Evolutionary conservation across 2,888 invertebrate species (phyloP), one percentile per base, ranked within the genome.

Genomic region (Rapana venosa): DNA sequence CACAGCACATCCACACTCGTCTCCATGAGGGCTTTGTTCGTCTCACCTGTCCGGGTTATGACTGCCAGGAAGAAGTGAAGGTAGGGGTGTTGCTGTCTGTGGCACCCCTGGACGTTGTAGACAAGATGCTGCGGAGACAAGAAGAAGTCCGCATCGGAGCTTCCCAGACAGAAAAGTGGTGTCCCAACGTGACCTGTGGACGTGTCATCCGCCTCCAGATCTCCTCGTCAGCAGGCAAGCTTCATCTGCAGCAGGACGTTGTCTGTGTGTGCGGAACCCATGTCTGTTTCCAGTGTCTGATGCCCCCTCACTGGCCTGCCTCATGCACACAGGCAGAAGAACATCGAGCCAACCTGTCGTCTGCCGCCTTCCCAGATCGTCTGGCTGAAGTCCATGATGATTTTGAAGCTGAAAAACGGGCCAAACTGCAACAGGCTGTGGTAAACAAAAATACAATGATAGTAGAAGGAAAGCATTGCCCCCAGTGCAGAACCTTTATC

Each of bases 251-350:
- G 85, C 89, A 89, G 36, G 90, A 90, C 47, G 88, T 91, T 6
- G 81, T 89, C 0, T 92, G 92, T 81, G 74, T 84, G 20, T 92
- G 92, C 87, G 92, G 92, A 0, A 22, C 66, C 0, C 89, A 90
- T 22, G 88, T 92, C 36, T 92, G 92, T 61, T 92, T 92, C 88
- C n/a, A 84, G n/a, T 92, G 92, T 77, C 66, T 92, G 66, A 58
- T 81, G n/a, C 70, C 90, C 0, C 89, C 91, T 8, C 92, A 92
- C 87, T 92, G 92, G 92, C 92, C 92, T 2, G 92, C 92, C 8
- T 87, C 87, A 22, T 92, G 92, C 88, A 81, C 74, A 11, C 92
- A 92, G 74, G 92, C 91, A 22, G 88, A 87, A 58, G 77, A 87
- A 1, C 92, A 92, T 87, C 79, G 58, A 11, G 32, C 47, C 22